Evolutionary conservation across 2,113 vertebrate genomes (phyloP).

Genomic region (Cathartes aura): DNA sequence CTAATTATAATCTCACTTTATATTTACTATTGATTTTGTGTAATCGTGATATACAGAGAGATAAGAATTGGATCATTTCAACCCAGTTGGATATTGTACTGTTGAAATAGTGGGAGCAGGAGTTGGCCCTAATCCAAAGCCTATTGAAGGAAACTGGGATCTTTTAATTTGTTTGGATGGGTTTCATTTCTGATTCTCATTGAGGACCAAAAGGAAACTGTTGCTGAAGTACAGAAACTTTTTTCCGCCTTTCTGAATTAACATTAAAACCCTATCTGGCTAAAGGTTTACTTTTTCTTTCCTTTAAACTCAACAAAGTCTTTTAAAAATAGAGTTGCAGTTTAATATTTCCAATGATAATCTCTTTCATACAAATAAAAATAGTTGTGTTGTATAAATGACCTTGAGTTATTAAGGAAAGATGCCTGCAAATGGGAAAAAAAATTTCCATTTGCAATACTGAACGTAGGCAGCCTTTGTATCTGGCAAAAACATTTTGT

Average conservation of each 20-base stretch:
- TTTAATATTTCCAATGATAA: background rate
- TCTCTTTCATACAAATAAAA: conserved; percentile 21
- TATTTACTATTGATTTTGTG: conserved; percentile 27
- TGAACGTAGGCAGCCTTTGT: conserved; percentile 57
- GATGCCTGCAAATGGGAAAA: conserved; percentile 16
- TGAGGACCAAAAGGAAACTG: background rate
- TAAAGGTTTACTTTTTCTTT: background rate
- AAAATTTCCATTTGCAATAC: conserved; percentile 9
- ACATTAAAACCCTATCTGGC: background rate
- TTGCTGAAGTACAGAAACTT: background rate
- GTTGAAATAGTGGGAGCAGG: conserved; percentile 6
- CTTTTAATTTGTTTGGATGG: background rate
- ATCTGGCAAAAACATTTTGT: conserved; percentile 57
- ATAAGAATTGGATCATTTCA: background rate
- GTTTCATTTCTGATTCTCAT: background rate
- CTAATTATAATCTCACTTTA: conserved; percentile 26
- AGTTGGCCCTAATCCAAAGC: background rate
- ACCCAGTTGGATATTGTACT: background rate
- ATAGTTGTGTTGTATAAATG: background rate
- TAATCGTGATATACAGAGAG: background rate
- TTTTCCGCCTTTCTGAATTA: background rate
- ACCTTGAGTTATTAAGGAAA: conserved; percentile 12
- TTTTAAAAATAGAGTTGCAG: background rate
- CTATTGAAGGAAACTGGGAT: background rate
- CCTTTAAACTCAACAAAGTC: background rate